Evolutionary conservation across 2,113 vertebrate species (phyloP).

Genomic region (Pollachius pollachius): DNA sequence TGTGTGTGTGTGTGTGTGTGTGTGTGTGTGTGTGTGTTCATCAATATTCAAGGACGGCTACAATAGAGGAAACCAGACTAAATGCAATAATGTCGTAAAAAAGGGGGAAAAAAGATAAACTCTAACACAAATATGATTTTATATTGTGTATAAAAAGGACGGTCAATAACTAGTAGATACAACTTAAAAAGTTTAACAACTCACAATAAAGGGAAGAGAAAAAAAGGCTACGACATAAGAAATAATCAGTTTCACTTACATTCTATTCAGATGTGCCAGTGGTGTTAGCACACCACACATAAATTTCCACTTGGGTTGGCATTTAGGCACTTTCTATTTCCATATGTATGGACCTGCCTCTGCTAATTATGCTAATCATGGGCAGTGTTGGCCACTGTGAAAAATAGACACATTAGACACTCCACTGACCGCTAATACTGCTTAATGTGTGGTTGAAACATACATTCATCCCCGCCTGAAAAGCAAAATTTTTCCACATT

Average conservation of each 20-base stretch:
- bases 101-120: background rate
- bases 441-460: constrained; percentile 96
- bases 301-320: constrained; percentile 92
- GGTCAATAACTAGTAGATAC: too few species aligned
- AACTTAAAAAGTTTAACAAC: too few species aligned
- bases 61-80: background rate
- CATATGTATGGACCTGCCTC: constrained; percentile 95
- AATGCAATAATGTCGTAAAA: too few species aligned
- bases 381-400: constrained; percentile 92
- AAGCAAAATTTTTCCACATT: constrained; percentile 94
- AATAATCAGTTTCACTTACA: constrained; percentile 78
- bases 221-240: constrained; percentile 53
- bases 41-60: constrained; percentile 30
- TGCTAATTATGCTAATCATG: constrained; percentile 97
- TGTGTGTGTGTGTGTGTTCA: constrained; percentile 25
- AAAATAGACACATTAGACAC: constrained; percentile 96
- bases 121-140: too few species aligned
- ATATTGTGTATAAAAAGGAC: too few species aligned
- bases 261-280: constrained; percentile 86
- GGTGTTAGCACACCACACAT: constrained; percentile 85
- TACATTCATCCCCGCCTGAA: constrained; percentile 92
- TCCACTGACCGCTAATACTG: constrained; percentile 94
- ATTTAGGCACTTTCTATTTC: constrained; percentile 92
- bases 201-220: constrained; percentile 45
- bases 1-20: constrained; percentile 13